Evolutionary conservation across 2,797 vertebrate genomes (phyloP), one percentile per base, ranked within the genome.

Genomic region (Coreius guichenoti): DNA sequence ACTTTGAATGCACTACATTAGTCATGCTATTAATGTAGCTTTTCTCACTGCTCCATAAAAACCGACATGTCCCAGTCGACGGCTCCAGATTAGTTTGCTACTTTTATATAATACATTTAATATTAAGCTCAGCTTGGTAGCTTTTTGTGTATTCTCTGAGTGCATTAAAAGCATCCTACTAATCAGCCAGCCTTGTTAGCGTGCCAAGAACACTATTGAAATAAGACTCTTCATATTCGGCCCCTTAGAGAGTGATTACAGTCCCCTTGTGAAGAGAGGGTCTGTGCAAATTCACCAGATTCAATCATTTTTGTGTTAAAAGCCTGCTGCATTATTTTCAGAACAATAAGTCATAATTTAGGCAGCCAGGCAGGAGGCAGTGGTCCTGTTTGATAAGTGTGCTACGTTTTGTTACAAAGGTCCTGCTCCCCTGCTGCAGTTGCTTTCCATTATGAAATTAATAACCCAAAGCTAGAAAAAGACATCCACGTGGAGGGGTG

Each of bases 261-360:
- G 86, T 92, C 91, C 85, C 88, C 92, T 89, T 88, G 87, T 89
- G 87, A 49, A 91, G 82, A 88, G 89, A 88, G 88, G 90, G 83
- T 68, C 69, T 36, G 51, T 80, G 88, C 84, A 91, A 92, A 94
- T 91, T 89, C 89, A 87, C 91, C 91, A 88, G 92, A 91, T 92
- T 90, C 91, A 93, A 92, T 93, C 88, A 90, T 93, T 92, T 79
- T 91, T 92, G 92, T 93, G 91, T 94, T 93, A 92, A 93, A 92
- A 91, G 90, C 90, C 89, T 74, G 89, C 89, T 90, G 85, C 86
- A 89, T 93, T 92, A 92, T 94, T 91, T 90, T 86, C 88, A 87
- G 91, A 93, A 95, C 93, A 95, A 93, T 94, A 92, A 89, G 85
- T 92, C 86, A 90, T 93, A 83, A 93, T 93, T 92, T 91, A 81